Base-by-base conservation (phyloP, 2,888 invertebrate species). In the Chrysolina haemoptera region DNA sequence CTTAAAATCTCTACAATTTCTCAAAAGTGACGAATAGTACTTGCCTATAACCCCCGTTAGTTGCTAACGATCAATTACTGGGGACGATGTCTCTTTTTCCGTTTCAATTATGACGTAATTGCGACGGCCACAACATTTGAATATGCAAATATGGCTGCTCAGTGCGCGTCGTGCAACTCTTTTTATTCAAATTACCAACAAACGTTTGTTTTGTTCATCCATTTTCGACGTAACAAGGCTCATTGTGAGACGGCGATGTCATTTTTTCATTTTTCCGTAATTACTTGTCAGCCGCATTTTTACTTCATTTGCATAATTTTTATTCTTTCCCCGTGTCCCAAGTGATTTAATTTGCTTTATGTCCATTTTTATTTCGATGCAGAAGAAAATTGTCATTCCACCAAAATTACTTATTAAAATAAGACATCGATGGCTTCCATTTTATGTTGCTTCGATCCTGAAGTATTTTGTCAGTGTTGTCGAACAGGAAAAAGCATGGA, bases 41-140 rank as follows among this genome's bases (percentile, higher is more conserved):
- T n/a, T 20, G 40, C 14, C 41, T 43, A 48, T 48, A 65, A 22
- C 46, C 81, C 82, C 81, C 82, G n/a, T n/a, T 82, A 83, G 81
- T 82, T 82, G 75, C 80, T 80, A 79, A 80, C 77, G 80, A 81
- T 80, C 83, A 84, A 84, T 85, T 84, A 83, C 80, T 79, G 80
- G 75, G 81, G 80, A 76, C 77, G 81, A 79, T 81, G 82, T 82
- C 83, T 84, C 85, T 85, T 84, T 84, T 85, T 86, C 84, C 83
- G 80, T 86, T 86, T 85, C 86, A 86, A 86, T 86, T 86, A 86
- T 86, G 85, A 85, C 82, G 85, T 86, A 86, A 86, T 86, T 86
- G 86, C 85, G 82, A 80, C 83, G 83, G 82, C 85, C 85, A 85
- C 85, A 86, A 85, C 83, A 86, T 86, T 86, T 86, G 85, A 86